Percentiles rank a stretch among this genome's conserved stretches.
These are phyloP conservation scores for Bubo blakistoni DNA, from an alignment of 2,113 vertebrate species.

Conservation along the genomic window DNA sequence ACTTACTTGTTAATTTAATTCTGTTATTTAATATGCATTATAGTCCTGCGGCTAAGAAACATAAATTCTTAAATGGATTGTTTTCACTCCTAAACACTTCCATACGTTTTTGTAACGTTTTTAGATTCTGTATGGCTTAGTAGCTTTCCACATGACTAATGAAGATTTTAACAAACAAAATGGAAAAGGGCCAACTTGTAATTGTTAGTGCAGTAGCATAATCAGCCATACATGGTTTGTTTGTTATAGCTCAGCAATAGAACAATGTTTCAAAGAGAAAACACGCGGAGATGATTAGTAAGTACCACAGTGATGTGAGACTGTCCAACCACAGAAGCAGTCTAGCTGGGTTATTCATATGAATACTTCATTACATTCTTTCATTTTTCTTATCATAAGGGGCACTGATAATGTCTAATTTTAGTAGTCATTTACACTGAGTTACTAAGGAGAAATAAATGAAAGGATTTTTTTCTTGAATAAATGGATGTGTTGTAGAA, in stretches of 20 bases:
- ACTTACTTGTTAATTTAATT: not conserved
- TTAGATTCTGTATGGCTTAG: slow-evolving; percentile 27
- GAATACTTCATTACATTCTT: slow-evolving; percentile 13
- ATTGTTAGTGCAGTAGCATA: slow-evolving; percentile 56
- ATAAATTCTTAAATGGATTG: not conserved
- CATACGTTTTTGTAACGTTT: not conserved
- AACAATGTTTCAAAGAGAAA: slow-evolving; percentile 65
- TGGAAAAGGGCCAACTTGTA: slow-evolving; percentile 66
- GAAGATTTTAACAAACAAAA: slow-evolving; percentile 65
- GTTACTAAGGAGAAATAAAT: slow-evolving; percentile 34
- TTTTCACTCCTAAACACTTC: not conserved
- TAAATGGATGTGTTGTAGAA: not conserved
- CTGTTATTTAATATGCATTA: not conserved
- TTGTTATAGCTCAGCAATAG: slow-evolving; percentile 47
- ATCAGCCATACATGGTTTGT: slow-evolving; percentile 63
- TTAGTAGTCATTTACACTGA: slow-evolving; percentile 39
- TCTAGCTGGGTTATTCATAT: not conserved
- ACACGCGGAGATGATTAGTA: slow-evolving; percentile 34
- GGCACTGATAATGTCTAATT: slow-evolving; percentile 20
- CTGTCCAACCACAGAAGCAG: not conserved
- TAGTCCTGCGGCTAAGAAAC: not conserved
- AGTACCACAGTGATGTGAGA: slow-evolving; percentile 9
- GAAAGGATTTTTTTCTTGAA: not conserved
- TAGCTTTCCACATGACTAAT: slow-evolving; percentile 47
- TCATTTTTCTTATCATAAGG: slow-evolving; percentile 23